Evolutionary conservation across 1,140 invertebrate species (phyloP), one percentile per base, ranked within the genome.

Genomic region (Olivierus martensii): DNA sequence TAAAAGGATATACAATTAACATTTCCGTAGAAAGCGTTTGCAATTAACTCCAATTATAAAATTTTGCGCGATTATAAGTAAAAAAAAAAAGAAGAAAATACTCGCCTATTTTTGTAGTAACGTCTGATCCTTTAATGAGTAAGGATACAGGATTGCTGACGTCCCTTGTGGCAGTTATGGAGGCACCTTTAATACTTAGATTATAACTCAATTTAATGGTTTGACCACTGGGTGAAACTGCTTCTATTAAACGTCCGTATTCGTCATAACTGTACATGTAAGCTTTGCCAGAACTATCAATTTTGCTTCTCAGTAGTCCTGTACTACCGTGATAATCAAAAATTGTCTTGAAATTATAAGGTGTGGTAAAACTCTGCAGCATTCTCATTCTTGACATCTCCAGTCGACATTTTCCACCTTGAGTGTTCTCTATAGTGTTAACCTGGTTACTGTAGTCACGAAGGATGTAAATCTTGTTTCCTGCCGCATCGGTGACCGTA

Each of bases 391-490:
- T 37, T 12, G 53, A 56, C 62, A 91, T 88, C 67, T 87, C 85
- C 28, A 92, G 69, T 61, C 87, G 83, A 10, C 84, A 86, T 71
- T 92, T 91, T 63, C 88, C 86, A 65, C 91, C 87, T 68, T 91
- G 86, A 11, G 85, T 87, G 63, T 90, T 91, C 72, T 94, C 85
- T 61, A 96, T 93, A 4, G 88, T 89, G 63, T 85, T 91, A 0
- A 77, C 76, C 52, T 68, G 63, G 10, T 68, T 67, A 36, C 57
- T 87, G 63, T 92, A 91, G 69, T 95, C 89, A 45, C 91, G 75
- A n/a, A 90, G 71, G 65, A 97, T 84, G 64, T 87, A 79, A 58
- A 92, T 85, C 71, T 95, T 90, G 65, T 94, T 95, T 17, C 87
- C 87, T 14, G 87, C 87, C 44, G 83, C 84, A 69, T 95, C 91